Evolutionary conservation across 2,888 invertebrate species (phyloP).

Genomic region (Limnephilus lunatus): DNA sequence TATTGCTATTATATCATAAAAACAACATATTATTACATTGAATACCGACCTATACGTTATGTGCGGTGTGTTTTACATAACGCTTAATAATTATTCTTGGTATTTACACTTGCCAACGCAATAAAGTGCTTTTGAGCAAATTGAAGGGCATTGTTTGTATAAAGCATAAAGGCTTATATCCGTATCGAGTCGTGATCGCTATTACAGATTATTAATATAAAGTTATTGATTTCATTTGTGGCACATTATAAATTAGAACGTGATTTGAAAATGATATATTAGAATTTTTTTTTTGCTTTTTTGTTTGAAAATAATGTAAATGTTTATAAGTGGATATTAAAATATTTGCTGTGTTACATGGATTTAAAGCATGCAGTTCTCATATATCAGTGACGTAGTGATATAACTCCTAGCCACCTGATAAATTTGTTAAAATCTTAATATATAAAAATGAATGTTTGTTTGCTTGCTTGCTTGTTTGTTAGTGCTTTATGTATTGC

Average conservation of each 20-base stretch:
- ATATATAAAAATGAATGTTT: no score
- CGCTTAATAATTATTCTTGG: not conserved
- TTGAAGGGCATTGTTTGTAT: not conserved
- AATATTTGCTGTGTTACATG: not conserved
- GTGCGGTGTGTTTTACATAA: not conserved
- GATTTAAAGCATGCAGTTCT: not conserved
- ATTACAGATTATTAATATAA: not conserved
- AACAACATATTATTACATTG: not conserved
- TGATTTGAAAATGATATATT: not conserved
- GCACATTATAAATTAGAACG: not conserved
- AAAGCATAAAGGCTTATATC: not conserved
- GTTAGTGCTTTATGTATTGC: no score
- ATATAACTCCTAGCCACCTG: not conserved
- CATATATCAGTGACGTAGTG: not conserved
- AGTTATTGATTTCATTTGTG: not conserved
- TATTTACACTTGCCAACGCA: not conserved
- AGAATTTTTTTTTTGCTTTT: not conserved
- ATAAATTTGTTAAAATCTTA: no score
- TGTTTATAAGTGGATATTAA: not conserved
- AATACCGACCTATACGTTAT: not conserved
- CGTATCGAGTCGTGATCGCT: not conserved
- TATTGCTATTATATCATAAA: not conserved
- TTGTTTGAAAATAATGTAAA: not conserved
- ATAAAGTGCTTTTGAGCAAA: not conserved
- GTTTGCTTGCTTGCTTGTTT: no score